These are phyloP conservation scores for Brachyopa scutellaris DNA, from an alignment of 2,888 invertebrate genomes.

Conservation along the genomic window DNA sequence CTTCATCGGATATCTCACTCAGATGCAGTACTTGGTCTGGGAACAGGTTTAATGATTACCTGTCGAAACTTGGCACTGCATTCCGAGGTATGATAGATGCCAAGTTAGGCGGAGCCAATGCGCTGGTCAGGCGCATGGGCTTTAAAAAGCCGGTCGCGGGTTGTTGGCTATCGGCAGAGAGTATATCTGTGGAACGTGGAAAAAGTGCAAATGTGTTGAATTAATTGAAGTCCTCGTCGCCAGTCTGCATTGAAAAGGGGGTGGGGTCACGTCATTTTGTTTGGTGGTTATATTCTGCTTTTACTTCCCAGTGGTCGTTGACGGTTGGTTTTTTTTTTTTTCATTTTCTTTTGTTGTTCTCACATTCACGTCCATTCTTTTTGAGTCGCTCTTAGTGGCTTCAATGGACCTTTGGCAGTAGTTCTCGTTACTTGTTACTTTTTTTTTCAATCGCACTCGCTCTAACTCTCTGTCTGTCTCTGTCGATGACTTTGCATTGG, in stretches of 20 bases:
- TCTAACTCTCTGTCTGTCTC: slow-evolving; percentile 39
- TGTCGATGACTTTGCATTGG: slow-evolving; percentile 42
- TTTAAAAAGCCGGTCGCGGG: slow-evolving; percentile 25
- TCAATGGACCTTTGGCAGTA: slow-evolving; percentile 58
- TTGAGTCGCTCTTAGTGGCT: slow-evolving; percentile 59
- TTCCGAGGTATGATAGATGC: slow-evolving; percentile 60
- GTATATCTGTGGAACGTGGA: slow-evolving; percentile 58
- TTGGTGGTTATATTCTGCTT: slow-evolving; percentile 58
- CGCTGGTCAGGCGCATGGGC: slow-evolving; percentile 53
- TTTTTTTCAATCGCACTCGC: slow-evolving; percentile 51
- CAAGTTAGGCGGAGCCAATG: slow-evolving; percentile 67
- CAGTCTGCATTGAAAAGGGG: slow-evolving; percentile 63
- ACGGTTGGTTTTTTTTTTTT: slow-evolving; percentile 25
- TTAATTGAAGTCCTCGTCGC: slow-evolving; percentile 63
- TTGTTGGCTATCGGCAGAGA: slow-evolving; percentile 34
- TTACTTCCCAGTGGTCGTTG: slow-evolving; percentile 55
- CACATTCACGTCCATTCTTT: slow-evolving; percentile 31
- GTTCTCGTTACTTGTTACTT: slow-evolving; percentile 57
- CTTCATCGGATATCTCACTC: slow-evolving; percentile 30
- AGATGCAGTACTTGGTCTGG: not conserved
- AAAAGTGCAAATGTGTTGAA: slow-evolving; percentile 69
- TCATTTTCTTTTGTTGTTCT: slow-evolving; percentile 7
- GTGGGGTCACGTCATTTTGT: slow-evolving; percentile 69
- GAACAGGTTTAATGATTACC: slow-evolving; percentile 68
- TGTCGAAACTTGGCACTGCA: slow-evolving; percentile 65